Evolutionary conservation across 2,113 vertebrate genomes (phyloP).

Genomic region (Machaerirhynchus nigripectus): DNA sequence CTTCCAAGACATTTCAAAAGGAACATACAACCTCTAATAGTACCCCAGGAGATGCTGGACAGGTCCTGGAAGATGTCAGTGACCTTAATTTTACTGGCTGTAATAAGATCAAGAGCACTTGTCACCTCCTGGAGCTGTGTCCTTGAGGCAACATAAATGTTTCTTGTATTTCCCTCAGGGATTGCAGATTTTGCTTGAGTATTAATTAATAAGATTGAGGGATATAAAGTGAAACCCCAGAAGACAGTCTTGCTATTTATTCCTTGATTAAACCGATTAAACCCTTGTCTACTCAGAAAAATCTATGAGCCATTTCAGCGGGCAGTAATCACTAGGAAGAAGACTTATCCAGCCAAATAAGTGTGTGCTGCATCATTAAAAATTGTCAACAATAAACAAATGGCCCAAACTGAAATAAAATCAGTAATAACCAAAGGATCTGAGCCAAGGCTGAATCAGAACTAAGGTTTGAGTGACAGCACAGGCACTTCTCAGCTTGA

Average conservation of each 20-base stretch:
- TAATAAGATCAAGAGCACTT: background rate
- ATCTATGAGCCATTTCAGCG: background rate
- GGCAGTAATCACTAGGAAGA: background rate
- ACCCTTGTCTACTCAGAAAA: constrained; percentile 2
- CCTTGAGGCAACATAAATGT: background rate
- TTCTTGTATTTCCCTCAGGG: background rate
- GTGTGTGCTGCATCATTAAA: background rate
- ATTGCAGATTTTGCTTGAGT: background rate
- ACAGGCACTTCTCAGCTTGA: background rate
- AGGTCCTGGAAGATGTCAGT: background rate
- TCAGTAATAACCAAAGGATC: background rate
- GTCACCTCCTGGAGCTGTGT: background rate
- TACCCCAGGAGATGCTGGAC: background rate
- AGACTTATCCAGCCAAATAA: background rate
- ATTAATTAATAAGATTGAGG: constrained; percentile 42
- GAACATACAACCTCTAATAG: background rate
- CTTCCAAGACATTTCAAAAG: background rate
- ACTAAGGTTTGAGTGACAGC: background rate
- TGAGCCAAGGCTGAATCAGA: background rate
- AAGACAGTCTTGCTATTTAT: constrained; percentile 10
- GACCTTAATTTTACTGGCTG: background rate
- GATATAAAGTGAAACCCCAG: constrained; percentile 1
- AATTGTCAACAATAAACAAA: background rate
- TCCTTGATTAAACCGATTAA: constrained; percentile 41
- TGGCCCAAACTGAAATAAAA: background rate